These are phyloP conservation scores for Pluvianellus socialis DNA, from an alignment of 2,113 vertebrate species.

Conservation along the genomic window DNA sequence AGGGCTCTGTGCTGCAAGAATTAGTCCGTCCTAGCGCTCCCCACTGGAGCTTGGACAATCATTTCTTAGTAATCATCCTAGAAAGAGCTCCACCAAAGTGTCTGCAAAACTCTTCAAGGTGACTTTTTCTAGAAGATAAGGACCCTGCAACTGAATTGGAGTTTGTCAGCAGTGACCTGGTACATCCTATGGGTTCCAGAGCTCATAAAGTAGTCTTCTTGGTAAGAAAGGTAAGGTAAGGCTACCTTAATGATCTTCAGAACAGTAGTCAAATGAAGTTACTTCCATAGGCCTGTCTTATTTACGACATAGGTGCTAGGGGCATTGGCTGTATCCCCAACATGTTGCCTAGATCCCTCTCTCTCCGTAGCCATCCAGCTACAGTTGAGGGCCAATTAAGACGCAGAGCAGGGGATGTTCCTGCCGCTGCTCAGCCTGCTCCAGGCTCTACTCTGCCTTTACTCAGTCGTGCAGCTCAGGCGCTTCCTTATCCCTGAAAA, in stretches of 20 bases:
- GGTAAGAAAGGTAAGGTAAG: not conserved
- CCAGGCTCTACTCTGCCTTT: not conserved
- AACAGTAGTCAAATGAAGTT: not conserved
- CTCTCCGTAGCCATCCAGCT: not conserved
- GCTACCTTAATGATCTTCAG: not conserved
- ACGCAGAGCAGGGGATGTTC: not conserved
- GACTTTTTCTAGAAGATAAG: not conserved
- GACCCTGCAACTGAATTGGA: not conserved
- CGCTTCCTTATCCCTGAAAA: not conserved
- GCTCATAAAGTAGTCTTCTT: not conserved
- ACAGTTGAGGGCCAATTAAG: not conserved
- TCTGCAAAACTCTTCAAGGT: not conserved
- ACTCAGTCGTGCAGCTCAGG: not conserved
- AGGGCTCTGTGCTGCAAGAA: not conserved
- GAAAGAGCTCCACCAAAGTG: not conserved
- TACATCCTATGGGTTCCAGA: not conserved
- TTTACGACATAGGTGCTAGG: not conserved
- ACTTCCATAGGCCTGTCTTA: not conserved
- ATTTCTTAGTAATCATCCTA: not conserved
- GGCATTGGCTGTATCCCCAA: not conserved
- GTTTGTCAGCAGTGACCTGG: not conserved
- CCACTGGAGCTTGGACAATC: not conserved
- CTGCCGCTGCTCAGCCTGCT: not conserved
- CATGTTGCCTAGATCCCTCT: not conserved
- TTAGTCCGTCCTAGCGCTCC: not conserved